phyloP scores from a whole-genome alignment of 2,113 vertebrate species.

The Perca schrenkii region DNA sequence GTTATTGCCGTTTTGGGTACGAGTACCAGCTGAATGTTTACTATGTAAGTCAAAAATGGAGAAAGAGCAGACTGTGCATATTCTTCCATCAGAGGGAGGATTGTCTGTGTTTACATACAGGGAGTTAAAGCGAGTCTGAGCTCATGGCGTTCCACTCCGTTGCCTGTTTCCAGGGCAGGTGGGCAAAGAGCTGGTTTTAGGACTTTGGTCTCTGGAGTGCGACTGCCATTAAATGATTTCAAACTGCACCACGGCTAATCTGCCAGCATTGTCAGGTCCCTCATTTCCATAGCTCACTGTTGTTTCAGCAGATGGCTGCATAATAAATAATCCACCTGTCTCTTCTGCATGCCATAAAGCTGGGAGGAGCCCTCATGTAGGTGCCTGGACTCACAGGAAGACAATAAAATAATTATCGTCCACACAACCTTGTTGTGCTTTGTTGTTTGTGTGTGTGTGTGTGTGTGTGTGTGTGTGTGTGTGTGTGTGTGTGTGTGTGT shows the following conservation, averaged over 20 bases:
- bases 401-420: neutral
- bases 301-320: conserved; percentile 44
- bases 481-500: conserved; percentile 29
- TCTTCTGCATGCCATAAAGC: conserved; percentile 14
- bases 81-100: conserved; percentile 10
- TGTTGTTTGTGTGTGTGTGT: conserved; percentile 1
- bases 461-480: conserved; percentile 21
- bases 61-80: neutral
- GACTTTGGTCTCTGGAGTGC: conserved; percentile 59
- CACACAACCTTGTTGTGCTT: neutral
- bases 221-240: conserved; percentile 51
- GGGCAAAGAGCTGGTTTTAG: conserved; percentile 41
- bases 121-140: conserved; percentile 13
- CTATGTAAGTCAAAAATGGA: neutral
- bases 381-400: conserved; percentile 8
- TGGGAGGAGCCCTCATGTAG: conserved; percentile 35
- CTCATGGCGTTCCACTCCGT: conserved; percentile 30
- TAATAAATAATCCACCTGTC: conserved; percentile 61
- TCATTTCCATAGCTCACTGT: conserved; percentile 39
- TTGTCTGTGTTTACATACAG: conserved; percentile 15
- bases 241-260: conserved; percentile 35
- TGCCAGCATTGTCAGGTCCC: conserved; percentile 21
- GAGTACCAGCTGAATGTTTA: neutral
- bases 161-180: conserved; percentile 45
- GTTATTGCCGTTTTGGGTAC: neutral